Conservation (phyloP, 2,888 invertebrate genomes). For the Drosophila anomelani region DNA sequence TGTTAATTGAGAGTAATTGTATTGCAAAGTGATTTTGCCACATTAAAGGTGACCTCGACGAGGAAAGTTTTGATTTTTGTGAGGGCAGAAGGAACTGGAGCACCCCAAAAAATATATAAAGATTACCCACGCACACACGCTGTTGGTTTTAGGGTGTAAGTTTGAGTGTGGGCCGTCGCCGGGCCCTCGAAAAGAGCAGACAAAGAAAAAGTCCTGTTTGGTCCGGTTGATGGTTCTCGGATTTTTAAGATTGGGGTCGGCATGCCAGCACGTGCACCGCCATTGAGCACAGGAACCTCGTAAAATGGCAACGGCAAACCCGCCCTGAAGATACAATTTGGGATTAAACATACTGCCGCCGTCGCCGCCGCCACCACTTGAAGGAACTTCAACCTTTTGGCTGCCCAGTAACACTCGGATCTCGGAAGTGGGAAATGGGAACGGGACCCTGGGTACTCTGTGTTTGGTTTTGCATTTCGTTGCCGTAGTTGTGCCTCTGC, state of each 20-base stretch:
- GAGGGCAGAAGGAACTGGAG: background rate
- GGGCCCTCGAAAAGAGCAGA: constrained; percentile 27
- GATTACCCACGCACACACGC: constrained; percentile 18
- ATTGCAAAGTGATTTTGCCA: constrained; percentile 28
- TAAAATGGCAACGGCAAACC: constrained; percentile 51
- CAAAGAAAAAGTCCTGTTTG: constrained; percentile 16
- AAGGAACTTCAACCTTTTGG: constrained; percentile 30
- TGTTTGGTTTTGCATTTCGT: constrained; percentile 24
- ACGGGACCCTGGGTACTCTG: background rate
- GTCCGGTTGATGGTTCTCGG: background rate
- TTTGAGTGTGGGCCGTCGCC: background rate
- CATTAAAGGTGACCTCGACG: constrained; percentile 11
- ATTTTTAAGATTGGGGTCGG: constrained; percentile 16
- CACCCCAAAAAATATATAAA: constrained; percentile 11
- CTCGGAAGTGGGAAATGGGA: background rate
- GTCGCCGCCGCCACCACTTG: constrained; percentile 29
- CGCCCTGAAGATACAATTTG: constrained; percentile 57
- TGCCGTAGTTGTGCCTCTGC: no score
- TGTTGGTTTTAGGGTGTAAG: background rate
- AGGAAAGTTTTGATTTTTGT: background rate
- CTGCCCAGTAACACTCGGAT: constrained; percentile 8
- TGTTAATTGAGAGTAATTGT: constrained; percentile 38
- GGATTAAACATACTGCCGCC: constrained; percentile 47
- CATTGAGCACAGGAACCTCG: constrained; percentile 77
- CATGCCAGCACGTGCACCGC: constrained; percentile 62